Percentiles rank a stretch among this genome's conserved stretches.
Conservation (phyloP, 2,113 vertebrate species). For the Butorides virescens region DNA sequence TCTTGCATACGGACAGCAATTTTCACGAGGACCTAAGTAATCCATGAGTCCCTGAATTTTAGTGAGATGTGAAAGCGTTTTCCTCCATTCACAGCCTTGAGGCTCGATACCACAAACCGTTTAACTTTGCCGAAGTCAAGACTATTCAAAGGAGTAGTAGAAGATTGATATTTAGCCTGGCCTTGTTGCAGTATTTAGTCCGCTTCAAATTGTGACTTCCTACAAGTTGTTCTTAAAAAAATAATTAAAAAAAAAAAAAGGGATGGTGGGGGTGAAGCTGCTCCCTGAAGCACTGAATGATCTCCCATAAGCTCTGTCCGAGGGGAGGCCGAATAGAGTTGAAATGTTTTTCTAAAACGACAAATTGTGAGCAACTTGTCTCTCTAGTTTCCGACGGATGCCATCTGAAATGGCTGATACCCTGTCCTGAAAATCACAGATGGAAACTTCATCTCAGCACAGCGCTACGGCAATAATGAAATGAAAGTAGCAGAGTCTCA, state of each 20-base stretch:
- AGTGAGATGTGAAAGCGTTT: neutral
- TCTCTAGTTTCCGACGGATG: neutral
- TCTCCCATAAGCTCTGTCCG: neutral
- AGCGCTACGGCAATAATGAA: constrained; percentile 60
- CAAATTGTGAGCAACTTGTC: neutral
- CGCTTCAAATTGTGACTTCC: neutral
- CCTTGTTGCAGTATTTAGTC: neutral
- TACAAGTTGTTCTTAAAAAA: neutral
- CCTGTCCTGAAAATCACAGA: constrained; percentile 57
- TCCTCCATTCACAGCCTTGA: neutral
- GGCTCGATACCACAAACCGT: neutral
- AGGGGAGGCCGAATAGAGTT: neutral
- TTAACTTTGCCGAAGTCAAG: neutral
- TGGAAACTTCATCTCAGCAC: constrained; percentile 56
- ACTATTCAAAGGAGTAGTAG: neutral
- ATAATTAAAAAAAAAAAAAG: neutral
- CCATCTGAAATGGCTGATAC: constrained; percentile 43
- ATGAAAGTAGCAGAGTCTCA: constrained; percentile 71
- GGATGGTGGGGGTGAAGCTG: neutral
- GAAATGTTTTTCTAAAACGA: neutral
- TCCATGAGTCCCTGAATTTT: neutral
- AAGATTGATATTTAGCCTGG: neutral
- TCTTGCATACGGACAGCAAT: neutral
- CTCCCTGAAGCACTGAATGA: neutral
- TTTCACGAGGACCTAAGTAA: neutral